Evolutionary conservation across 2,888 invertebrate species (phyloP).

Genomic region (Reticulitermes lucifugus): DNA sequence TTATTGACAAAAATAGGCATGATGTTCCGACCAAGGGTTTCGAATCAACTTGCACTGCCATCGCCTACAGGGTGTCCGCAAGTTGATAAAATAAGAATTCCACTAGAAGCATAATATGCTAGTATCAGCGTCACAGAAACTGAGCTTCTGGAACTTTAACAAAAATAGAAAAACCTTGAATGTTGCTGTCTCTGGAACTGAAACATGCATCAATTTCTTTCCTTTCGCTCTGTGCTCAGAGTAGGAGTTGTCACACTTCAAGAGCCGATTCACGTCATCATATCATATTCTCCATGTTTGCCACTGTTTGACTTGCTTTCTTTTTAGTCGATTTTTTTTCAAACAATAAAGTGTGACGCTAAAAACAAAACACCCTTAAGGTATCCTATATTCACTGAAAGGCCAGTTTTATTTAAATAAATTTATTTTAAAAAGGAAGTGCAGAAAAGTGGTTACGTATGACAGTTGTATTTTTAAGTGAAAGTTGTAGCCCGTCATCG

Average conservation of each 20-base stretch:
- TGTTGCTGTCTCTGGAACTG: neutral
- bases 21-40: no score
- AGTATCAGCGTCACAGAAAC: neutral
- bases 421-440: no score
- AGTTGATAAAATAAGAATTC: constrained; percentile 11
- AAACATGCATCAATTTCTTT: neutral
- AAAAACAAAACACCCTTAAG: neutral
- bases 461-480: no score
- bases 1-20: no score
- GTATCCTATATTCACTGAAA: no score
- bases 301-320: neutral
- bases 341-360: neutral
- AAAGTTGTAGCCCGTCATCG: neutral
- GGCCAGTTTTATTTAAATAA: no score
- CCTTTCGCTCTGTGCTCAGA: neutral
- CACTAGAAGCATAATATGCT: neutral
- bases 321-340: neutral
- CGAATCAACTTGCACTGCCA: neutral
- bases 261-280: neutral
- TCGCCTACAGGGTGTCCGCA: neutral
- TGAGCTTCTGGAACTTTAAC: neutral
- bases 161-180: neutral
- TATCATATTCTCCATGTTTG: neutral
- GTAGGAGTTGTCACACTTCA: neutral
- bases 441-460: no score